Conservation (phyloP, 2,113 vertebrate species). For the Rattus rattus region DNA sequence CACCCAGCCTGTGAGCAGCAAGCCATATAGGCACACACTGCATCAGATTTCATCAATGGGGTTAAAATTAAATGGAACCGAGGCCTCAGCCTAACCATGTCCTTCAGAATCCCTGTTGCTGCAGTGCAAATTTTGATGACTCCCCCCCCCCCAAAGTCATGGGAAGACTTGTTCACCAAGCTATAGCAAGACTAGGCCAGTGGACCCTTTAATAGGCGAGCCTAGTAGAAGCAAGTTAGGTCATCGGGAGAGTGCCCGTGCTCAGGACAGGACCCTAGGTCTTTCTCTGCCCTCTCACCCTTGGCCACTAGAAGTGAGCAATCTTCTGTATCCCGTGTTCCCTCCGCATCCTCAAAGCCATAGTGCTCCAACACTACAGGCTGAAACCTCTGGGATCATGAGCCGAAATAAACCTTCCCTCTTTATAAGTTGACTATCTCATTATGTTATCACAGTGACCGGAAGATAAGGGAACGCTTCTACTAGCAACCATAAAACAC, state of each 20-base stretch:
- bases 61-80: background rate
- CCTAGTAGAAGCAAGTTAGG: background rate
- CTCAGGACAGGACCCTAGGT: accelerated
- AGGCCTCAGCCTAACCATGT: background rate
- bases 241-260: background rate
- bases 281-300: accelerated
- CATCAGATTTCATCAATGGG: background rate
- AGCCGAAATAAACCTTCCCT: background rate
- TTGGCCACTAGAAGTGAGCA: background rate
- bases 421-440: background rate
- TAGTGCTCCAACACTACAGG: background rate
- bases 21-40: background rate
- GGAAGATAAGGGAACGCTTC: background rate
- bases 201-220: background rate
- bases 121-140: background rate
- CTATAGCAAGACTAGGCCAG: background rate
- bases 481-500: background rate
- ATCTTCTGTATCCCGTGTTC: background rate
- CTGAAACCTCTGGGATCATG: background rate
- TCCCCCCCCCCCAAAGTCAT: background rate
- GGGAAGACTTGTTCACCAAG: background rate
- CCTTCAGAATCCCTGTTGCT: background rate
- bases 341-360: background rate
- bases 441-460: background rate
- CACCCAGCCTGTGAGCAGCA: background rate